Base-by-base conservation (phyloP, 2,113 vertebrate genomes). In the Mellivora capensis region DNA sequence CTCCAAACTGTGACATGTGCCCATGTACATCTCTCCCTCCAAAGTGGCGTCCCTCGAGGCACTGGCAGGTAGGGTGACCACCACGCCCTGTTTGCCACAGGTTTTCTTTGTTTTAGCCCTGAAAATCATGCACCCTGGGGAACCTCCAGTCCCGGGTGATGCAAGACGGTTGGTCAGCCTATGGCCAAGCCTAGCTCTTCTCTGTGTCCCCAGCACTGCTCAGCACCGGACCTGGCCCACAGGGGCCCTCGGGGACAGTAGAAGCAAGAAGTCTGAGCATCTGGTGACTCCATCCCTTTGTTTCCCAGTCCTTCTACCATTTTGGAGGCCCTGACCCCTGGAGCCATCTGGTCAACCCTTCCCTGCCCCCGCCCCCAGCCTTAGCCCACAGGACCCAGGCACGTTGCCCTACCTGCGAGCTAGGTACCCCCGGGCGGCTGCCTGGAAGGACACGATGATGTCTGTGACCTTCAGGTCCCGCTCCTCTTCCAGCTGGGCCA, bases 391-490 rank as follows among this genome's bases (percentile, higher is more conserved):
- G 49, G 69, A 81, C 44, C 42, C 0, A 4, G 39, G 72, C 1
- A 0, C 6, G 4, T 17, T 1, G n/a, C 52, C 97, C 93, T 77
- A 99, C 99, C 98, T 99, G 96, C 99, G 99, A 72, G 99, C 99
- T 23, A 99, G 99, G 98, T 99, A 99, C 61, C 99, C 99, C 39
- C 99, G 98, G 69, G 99, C 98, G 0, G 99, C 99, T 2, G 99
- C 99, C 98, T 99, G 99, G 98, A 99, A 99, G 96, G 98, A 99
- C 47, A 99, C 99, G 52, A 99, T 99, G 97, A 99, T 99, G 97
- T 99, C 99, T 0, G 99, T 99, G 98, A 99, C 99, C 98, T 99
- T 99, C 67, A 99, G 98, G 97, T 99, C 99, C 90, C 99, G 98
- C 71, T 99, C 99, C 91, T 99, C 99, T 76, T 99, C 99, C 95